phyloP scores from a whole-genome alignment of 2,888 invertebrate genomes.

The Scaptomyza reducta region DNA sequence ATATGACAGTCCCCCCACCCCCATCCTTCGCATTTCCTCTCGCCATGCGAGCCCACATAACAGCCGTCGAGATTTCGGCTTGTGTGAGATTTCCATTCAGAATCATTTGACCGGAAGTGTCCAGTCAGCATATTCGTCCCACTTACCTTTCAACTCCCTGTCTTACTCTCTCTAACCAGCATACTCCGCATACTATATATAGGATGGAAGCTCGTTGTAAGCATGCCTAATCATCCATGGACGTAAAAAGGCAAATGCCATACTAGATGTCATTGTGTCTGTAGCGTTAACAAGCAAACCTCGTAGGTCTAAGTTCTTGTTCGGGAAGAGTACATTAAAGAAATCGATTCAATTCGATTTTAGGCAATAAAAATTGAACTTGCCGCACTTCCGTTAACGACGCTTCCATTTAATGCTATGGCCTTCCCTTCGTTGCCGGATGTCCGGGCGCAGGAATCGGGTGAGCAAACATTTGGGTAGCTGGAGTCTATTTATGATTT shows the following conservation, averaged over 20 bases:
- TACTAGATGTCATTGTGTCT: constrained; percentile 48
- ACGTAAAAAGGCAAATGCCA: constrained; percentile 66
- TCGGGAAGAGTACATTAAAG: constrained; percentile 65
- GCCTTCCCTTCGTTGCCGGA: constrained; percentile 42
- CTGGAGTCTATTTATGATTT: constrained; percentile 66
- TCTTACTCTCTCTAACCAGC: neutral
- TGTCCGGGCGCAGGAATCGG: constrained; percentile 13
- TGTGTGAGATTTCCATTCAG: constrained; percentile 58
- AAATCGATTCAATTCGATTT: constrained; percentile 71
- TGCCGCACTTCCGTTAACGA: constrained; percentile 41
- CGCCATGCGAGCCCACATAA: neutral
- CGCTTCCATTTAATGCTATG: constrained; percentile 35
- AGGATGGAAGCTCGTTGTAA: constrained; percentile 16
- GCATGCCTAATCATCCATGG: constrained; percentile 73
- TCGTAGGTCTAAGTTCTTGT: constrained; percentile 22
- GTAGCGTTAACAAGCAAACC: constrained; percentile 5
- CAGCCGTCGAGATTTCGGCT: constrained; percentile 47
- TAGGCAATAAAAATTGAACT: constrained; percentile 71
- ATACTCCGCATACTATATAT: neutral
- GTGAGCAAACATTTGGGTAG: constrained; percentile 26
- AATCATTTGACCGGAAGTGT: constrained; percentile 76
- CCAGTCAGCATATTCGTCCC: constrained; percentile 75
- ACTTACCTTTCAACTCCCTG: constrained; percentile 54
- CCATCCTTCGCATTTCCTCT: neutral
- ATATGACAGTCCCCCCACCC: constrained; percentile 7